phyloP scores from a whole-genome alignment of 1,140 invertebrate genomes.

The Dinothrombium tinctorium region DNA sequence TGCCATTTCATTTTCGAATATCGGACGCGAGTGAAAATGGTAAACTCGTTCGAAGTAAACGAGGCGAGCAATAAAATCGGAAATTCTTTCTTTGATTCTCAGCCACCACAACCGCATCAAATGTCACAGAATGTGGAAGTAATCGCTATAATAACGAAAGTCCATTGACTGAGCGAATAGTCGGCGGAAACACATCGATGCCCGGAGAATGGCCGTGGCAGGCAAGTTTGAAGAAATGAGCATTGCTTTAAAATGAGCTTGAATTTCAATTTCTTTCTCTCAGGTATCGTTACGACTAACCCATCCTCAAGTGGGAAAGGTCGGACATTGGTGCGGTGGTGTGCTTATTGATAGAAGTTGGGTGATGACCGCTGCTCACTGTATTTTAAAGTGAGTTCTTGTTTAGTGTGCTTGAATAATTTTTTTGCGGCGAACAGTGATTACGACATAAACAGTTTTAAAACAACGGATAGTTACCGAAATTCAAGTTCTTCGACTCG shows the following conservation, averaged over 20 bases:
- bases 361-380: slow-evolving; percentile 73
- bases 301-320: slow-evolving; percentile 62
- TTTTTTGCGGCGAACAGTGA: background rate
- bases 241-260: background rate
- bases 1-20: too few species aligned
- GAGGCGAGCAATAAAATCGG: too few species aligned
- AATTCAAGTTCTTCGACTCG: background rate
- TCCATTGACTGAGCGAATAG: slow-evolving; percentile 36
- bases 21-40: too few species aligned
- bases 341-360: slow-evolving; percentile 56
- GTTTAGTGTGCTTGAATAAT: background rate
- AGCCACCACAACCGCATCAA: too few species aligned
- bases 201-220: slow-evolving; percentile 65
- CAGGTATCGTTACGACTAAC: slow-evolving; percentile 62
- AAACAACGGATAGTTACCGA: too few species aligned
- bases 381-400: slow-evolving; percentile 54
- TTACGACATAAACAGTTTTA: too few species aligned
- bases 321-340: slow-evolving; percentile 78
- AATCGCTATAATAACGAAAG: slow-evolving; percentile 14
- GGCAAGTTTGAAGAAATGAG: slow-evolving; percentile 20
- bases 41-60: too few species aligned
- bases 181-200: slow-evolving; percentile 47
- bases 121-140: slow-evolving; percentile 13
- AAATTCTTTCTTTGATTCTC: too few species aligned
- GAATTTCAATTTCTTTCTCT: background rate